Percentiles rank a stretch among this genome's conserved stretches.
phyloP scores from a whole-genome alignment of 2,113 vertebrate species.

The Baryphthengus martii region DNA sequence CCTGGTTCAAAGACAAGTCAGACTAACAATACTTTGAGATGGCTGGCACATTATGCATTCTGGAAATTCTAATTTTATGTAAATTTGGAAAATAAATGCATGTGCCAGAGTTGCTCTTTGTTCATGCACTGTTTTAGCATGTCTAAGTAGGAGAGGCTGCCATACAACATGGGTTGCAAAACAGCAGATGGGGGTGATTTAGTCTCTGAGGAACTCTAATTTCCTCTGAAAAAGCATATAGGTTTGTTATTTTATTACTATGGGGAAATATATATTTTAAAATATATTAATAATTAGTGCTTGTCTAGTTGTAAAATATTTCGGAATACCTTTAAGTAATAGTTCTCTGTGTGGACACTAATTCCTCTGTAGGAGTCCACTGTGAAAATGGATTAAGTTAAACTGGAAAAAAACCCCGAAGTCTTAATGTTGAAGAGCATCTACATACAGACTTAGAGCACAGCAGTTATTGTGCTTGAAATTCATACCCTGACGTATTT shows the following conservation, averaged over 20 bases:
- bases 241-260: constrained; percentile 60
- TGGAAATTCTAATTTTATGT: constrained; percentile 74
- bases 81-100: constrained; percentile 69
- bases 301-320: constrained; percentile 37
- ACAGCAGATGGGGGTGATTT: constrained; percentile 69
- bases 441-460: constrained; percentile 7
- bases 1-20: constrained; percentile 42
- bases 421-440: constrained; percentile 23
- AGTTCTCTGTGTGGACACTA: constrained; percentile 22
- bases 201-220: constrained; percentile 65
- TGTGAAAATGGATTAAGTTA: constrained; percentile 58
- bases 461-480: constrained; percentile 37
- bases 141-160: constrained; percentile 70
- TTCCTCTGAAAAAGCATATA: constrained; percentile 59
- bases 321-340: constrained; percentile 13
- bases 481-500: constrained; percentile 27
- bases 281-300: constrained; percentile 38
- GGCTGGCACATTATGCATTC: constrained; percentile 65
- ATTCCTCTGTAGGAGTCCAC: constrained; percentile 53
- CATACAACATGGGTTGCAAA: constrained; percentile 63
- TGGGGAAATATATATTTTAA: constrained; percentile 46
- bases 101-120: constrained; percentile 67
- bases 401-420: background rate
- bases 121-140: constrained; percentile 70
- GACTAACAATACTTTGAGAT: constrained; percentile 57